phyloP scores from a whole-genome alignment of 2,113 vertebrate genomes.

The Lonchura striata region DNA sequence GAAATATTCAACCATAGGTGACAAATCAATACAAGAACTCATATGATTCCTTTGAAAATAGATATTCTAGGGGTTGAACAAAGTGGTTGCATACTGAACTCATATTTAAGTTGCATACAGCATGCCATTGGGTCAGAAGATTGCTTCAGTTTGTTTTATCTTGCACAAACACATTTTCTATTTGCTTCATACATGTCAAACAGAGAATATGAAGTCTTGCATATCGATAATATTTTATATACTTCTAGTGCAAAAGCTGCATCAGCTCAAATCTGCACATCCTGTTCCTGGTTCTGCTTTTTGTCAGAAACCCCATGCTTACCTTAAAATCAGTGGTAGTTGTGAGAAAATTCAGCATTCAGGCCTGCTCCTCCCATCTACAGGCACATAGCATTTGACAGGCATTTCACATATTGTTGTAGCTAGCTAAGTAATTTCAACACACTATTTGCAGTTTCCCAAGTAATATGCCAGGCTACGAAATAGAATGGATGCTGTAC shows the following conservation, averaged over 20 bases:
- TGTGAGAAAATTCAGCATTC: background rate
- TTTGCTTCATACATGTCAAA: background rate
- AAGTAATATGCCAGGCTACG: background rate
- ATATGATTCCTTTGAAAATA: background rate
- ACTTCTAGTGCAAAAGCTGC: background rate
- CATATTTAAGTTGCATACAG: background rate
- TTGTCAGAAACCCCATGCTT: background rate
- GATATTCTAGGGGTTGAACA: background rate
- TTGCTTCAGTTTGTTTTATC: background rate
- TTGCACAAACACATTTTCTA: background rate
- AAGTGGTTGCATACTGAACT: background rate
- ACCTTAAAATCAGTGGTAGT: background rate
- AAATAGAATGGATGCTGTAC: background rate
- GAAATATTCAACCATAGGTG: conserved; percentile 48
- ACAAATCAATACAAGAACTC: conserved; percentile 41
- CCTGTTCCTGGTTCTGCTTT: background rate
- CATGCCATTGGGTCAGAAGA: background rate
- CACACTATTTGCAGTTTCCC: background rate
- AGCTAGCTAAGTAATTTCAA: conserved; percentile 2
- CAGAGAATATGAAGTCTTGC: background rate
- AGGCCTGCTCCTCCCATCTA: background rate
- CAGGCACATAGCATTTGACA: background rate
- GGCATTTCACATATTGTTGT: background rate
- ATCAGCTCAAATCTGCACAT: background rate
- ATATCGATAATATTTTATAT: background rate